Percentiles rank a stretch among this genome's conserved stretches.
These are phyloP conservation scores for Drosophila nasuta DNA, from an alignment of 1,140 invertebrate genomes.

Conservation along the genomic window DNA sequence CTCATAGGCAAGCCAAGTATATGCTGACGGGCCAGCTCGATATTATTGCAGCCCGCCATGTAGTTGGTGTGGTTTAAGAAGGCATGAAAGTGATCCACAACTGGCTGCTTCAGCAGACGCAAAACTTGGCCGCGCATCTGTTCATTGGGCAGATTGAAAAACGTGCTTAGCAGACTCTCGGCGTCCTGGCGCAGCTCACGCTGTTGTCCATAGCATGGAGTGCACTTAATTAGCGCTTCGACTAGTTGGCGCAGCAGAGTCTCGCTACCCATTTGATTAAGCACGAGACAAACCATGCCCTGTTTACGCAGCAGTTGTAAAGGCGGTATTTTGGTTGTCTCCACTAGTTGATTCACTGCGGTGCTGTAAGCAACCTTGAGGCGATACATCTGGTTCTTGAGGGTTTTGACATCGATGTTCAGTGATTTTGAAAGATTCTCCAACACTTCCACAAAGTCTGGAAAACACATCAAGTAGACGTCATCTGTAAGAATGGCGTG, in stretches of 20 bases:
- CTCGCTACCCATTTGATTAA: slow-evolving; percentile 57
- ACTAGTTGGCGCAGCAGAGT: slow-evolving; percentile 48
- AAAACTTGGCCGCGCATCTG: slow-evolving; percentile 29
- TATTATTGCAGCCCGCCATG: slow-evolving; percentile 50
- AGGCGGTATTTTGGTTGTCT: background rate
- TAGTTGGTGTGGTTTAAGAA: slow-evolving; percentile 62
- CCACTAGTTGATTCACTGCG: slow-evolving; percentile 34
- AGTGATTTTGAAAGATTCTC: background rate
- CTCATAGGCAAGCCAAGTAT: slow-evolving; percentile 71
- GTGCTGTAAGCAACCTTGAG: slow-evolving; percentile 41
- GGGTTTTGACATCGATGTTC: background rate
- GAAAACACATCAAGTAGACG: slow-evolving; percentile 27
- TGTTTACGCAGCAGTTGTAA: slow-evolving; percentile 27
- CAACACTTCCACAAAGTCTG: slow-evolving; percentile 19
- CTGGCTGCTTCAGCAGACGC: slow-evolving; percentile 36
- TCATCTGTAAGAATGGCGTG: slow-evolving; percentile 53
- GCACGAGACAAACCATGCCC: slow-evolving; percentile 42
- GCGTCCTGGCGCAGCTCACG: slow-evolving; percentile 39
- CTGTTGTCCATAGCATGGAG: slow-evolving; percentile 33
- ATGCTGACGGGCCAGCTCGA: slow-evolving; percentile 39
- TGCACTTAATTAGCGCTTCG: slow-evolving; percentile 57
- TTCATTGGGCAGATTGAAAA: slow-evolving; percentile 52
- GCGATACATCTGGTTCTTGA: slow-evolving; percentile 10
- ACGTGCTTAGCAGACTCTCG: slow-evolving; percentile 42
- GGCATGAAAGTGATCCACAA: slow-evolving; percentile 59